phyloP scores from a whole-genome alignment of 2,113 vertebrate species.

The Hippoglossus stenolepis region DNA sequence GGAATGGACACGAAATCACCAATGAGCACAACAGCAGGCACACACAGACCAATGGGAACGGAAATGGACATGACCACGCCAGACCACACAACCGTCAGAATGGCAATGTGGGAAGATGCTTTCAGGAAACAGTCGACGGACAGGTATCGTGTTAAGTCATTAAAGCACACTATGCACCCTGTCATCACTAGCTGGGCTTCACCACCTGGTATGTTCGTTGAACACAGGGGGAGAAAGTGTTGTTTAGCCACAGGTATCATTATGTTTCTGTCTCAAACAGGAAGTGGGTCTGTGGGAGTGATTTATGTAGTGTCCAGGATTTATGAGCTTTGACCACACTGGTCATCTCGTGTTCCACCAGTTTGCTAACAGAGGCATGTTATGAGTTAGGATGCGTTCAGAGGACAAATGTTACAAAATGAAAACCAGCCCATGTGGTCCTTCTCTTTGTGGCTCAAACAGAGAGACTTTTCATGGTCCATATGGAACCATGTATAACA shows the following conservation, averaged over 20 bases:
- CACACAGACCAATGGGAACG: conserved; percentile 63
- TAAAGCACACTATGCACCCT: conserved; percentile 20
- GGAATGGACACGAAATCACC: conserved; percentile 59
- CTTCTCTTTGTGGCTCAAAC: background rate
- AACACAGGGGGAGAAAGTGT: conserved; percentile 12
- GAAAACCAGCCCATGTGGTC: conserved; percentile 30
- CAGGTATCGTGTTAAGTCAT: conserved; percentile 83
- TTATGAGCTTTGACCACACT: conserved; percentile 47
- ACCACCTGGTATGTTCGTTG: conserved; percentile 23
- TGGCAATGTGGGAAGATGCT: conserved; percentile 88
- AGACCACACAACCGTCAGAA: conserved; percentile 59
- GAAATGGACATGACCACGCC: conserved; percentile 33
- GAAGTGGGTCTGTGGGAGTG: conserved; percentile 38
- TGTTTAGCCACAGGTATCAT: conserved; percentile 35
- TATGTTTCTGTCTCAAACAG: conserved; percentile 35
- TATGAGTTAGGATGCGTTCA: conserved; percentile 39
- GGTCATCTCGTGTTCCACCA: conserved; percentile 53
- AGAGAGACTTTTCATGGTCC: conserved; percentile 18
- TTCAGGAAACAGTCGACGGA: conserved; percentile 88
- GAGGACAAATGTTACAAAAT: conserved; percentile 27
- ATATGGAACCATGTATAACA: background rate
- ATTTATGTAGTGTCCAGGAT: conserved; percentile 57
- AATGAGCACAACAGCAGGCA: conserved; percentile 50
- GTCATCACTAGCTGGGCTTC: conserved; percentile 22
- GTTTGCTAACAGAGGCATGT: conserved; percentile 25